These are phyloP conservation scores for Ooceraea biroi DNA, from an alignment of 1,140 invertebrate genomes.

Conservation along the genomic window DNA sequence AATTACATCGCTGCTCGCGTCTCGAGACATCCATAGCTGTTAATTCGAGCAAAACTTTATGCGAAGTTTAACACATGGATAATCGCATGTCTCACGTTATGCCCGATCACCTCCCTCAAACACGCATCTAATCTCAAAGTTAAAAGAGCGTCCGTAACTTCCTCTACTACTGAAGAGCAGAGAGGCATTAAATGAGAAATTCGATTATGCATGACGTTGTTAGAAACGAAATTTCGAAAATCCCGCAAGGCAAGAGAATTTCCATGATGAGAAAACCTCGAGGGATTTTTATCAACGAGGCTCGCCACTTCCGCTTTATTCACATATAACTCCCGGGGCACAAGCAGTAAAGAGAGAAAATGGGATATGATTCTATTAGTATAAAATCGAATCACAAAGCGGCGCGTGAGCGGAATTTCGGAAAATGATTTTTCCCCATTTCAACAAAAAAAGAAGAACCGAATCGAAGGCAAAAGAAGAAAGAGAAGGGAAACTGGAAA, in stretches of 20 bases:
- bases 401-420: background rate
- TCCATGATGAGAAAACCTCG: too few relatives aligned
- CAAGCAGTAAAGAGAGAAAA: background rate
- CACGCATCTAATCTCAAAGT: background rate
- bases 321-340: background rate
- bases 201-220: background rate
- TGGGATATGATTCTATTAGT: background rate
- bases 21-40: background rate
- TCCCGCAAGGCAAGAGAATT: background rate
- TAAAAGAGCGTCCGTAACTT: background rate
- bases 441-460: background rate
- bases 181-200: background rate
- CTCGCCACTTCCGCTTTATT: background rate
- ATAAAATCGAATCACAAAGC: constrained; percentile 16
- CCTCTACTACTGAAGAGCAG: background rate
- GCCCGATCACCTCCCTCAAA: background rate
- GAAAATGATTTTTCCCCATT: background rate
- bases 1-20: background rate
- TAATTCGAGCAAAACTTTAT: too few relatives aligned
- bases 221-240: background rate
- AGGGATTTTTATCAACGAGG: background rate
- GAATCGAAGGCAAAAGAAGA: background rate
- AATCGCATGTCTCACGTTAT: too few relatives aligned
- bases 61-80: background rate
- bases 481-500: too few relatives aligned